phyloP scores from a whole-genome alignment of 2,113 vertebrate species.

The Hippocampus mohnikei region DNA sequence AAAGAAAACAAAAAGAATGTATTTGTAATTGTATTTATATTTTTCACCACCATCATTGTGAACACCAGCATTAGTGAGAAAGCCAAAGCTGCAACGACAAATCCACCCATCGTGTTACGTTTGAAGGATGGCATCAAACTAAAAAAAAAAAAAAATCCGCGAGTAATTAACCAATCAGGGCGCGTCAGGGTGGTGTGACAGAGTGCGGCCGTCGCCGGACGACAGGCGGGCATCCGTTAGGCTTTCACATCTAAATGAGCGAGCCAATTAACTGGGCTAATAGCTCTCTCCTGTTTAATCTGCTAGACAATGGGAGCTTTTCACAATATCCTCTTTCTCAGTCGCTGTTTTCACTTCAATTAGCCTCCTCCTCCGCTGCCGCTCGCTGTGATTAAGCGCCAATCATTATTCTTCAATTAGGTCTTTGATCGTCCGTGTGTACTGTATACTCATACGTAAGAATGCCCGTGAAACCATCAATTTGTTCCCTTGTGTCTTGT shows the following conservation, averaged over 20 bases:
- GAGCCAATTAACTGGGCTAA: constrained; percentile 99
- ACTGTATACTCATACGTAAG: constrained; percentile 74
- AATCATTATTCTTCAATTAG: constrained; percentile 99
- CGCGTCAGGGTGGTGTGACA: constrained; percentile 83
- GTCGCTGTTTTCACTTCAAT: constrained; percentile 92
- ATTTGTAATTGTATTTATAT: no score
- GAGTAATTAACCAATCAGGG: constrained; percentile 81
- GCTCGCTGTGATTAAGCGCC: constrained; percentile 99
- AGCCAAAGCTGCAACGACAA: constrained; percentile 14
- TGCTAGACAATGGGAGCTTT: constrained; percentile 96
- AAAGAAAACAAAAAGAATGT: no score
- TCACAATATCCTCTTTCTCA: constrained; percentile 96
- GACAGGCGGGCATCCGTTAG: constrained; percentile 91
- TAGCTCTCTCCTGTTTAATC: constrained; percentile 99
- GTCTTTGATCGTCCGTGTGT: constrained; percentile 89
- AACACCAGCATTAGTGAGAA: neutral
- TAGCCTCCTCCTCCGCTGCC: constrained; percentile 75
- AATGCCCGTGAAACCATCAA: constrained; percentile 63
- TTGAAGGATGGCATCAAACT: constrained; percentile 73
- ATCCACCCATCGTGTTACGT: constrained; percentile 21
- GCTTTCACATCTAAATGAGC: constrained; percentile 99
- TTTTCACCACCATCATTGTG: neutral
- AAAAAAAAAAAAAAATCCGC: constrained; percentile 13
- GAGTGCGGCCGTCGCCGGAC: constrained; percentile 89
- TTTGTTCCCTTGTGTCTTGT: constrained; percentile 67